Evolutionary conservation across 1,140 invertebrate species (phyloP), one percentile per base, ranked within the genome.

Genomic region (Pentalonia nigronervosa): DNA sequence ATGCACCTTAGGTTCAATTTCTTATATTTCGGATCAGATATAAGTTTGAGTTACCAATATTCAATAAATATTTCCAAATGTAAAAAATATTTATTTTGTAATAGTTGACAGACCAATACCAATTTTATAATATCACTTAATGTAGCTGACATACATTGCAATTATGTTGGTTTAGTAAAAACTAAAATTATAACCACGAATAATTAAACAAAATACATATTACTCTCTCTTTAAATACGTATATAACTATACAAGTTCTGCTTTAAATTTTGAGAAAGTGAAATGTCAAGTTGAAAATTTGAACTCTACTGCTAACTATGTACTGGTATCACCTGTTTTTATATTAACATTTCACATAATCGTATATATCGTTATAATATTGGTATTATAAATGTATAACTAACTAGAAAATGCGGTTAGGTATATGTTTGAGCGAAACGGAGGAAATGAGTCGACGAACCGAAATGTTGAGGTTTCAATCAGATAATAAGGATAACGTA

Each of bases 251-350:
- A 84, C 20, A 25, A 41, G 83, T 84, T 41, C 20, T 47, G 11
- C 45, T 86, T 48, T 47, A n/a, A 88, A 88, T 88, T 30, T 20
- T 2, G 45, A 88, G 86, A 88, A 88, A 88, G 86, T 88, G 30
- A 88, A 88, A 88, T 48, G 17, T 88, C 47, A 88, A 88, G 47
- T 21, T 34, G 36, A 88, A 48, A 88, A 48, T 88, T 88, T 47
- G 6, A 88, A 41, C 47, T 86, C 23, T 21, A n/a, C 84, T 7
- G 30, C 11, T 47, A 41, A 30, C 30, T 17, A 14, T 30, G 11
- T 48, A n/a, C 45, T 45, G 6, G 84, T 50, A 88, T 86, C 41
- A 47, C 41, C 25, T 47, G 41, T 86, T 47, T 76, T 41, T 47
- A 47, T 41, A 41, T 86, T 86, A 41, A 47, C 84, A 76, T 76